Conservation (phyloP, 2,888 invertebrate genomes). For the Scaptomyza caliginosa region DNA sequence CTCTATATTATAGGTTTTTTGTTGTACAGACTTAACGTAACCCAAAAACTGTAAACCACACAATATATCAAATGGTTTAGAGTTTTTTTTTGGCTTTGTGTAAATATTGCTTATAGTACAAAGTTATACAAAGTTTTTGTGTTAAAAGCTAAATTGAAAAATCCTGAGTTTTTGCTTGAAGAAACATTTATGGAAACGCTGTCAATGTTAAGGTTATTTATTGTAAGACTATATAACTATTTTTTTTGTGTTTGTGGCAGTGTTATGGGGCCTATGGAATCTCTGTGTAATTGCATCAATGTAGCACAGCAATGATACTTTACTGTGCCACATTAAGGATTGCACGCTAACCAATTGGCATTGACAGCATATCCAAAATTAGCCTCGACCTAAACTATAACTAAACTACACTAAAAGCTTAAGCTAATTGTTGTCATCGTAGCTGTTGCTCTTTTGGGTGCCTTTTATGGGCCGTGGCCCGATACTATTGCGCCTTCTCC, state of each 20-base stretch:
- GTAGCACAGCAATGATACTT: conserved; percentile 13
- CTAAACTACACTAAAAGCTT: conserved; percentile 32
- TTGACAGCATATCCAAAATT: conserved; percentile 12
- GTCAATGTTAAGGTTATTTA: conserved; percentile 5
- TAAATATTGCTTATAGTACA: conserved; percentile 66
- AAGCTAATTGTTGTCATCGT: conserved; percentile 58
- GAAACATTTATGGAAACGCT: conserved; percentile 3
- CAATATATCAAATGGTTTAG: conserved; percentile 46
- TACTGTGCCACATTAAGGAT: conserved; percentile 21
- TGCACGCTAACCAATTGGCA: conserved; percentile 14
- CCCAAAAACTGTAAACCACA: conserved; percentile 57
- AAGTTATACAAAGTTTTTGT: conserved; percentile 39
- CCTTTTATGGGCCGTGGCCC: conserved; percentile 53
- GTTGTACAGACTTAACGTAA: conserved; percentile 37
- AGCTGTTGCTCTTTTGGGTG: conserved; percentile 44
- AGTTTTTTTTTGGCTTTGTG: conserved; percentile 41
- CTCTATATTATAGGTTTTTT: conserved; percentile 39
- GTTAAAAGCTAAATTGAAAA: conserved; percentile 50
- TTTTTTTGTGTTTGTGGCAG: conserved; percentile 4
- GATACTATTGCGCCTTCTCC: conserved; percentile 83
- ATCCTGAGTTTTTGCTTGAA: conserved; percentile 71
- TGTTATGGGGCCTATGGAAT: background rate
- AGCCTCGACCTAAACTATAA: conserved; percentile 31
- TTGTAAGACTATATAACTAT: background rate
- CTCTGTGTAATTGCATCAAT: conserved; percentile 9